These are phyloP conservation scores for Myxocyprinus asiaticus DNA, from an alignment of 2,113 vertebrate species.

Conservation along the genomic window DNA sequence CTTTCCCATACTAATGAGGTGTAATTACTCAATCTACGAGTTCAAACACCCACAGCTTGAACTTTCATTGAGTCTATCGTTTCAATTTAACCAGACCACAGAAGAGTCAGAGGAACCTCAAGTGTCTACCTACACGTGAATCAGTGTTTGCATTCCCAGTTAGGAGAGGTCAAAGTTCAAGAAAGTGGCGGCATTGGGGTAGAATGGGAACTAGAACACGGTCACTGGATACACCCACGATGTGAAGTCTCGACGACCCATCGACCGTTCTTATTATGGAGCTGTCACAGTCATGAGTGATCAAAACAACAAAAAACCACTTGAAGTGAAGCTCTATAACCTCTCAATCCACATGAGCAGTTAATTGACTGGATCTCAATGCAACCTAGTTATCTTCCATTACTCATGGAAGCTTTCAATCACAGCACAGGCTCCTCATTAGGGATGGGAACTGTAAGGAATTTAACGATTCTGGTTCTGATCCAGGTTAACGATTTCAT, in stretches of 20 bases:
- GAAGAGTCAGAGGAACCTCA: not conserved
- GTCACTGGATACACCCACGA: constrained; percentile 47
- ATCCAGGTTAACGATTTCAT: no score
- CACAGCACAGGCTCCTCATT: not conserved
- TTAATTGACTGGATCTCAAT: constrained; percentile 17
- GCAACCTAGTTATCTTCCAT: constrained; percentile 57
- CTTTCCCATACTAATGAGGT: no score
- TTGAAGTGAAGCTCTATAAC: constrained; percentile 52
- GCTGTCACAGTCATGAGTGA: constrained; percentile 32
- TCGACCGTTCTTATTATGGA: constrained; percentile 19
- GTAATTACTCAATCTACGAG: constrained; percentile 4
- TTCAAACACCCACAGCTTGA: not conserved
- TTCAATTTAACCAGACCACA: constrained; percentile 8
- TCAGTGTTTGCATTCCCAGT: constrained; percentile 33
- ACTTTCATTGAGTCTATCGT: not conserved
- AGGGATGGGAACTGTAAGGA: not conserved
- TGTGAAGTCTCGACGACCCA: constrained; percentile 29
- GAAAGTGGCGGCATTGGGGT: constrained; percentile 7
- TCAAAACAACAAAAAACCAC: constrained; percentile 26
- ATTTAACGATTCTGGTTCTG: no score
- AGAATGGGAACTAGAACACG: constrained; percentile 16
- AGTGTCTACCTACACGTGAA: not conserved
- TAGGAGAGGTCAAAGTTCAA: constrained; percentile 36
- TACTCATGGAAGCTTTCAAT: constrained; percentile 51
- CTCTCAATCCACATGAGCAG: not conserved